Conservation (phyloP, 2,113 vertebrate species). For the Festucalex cinctus region DNA sequence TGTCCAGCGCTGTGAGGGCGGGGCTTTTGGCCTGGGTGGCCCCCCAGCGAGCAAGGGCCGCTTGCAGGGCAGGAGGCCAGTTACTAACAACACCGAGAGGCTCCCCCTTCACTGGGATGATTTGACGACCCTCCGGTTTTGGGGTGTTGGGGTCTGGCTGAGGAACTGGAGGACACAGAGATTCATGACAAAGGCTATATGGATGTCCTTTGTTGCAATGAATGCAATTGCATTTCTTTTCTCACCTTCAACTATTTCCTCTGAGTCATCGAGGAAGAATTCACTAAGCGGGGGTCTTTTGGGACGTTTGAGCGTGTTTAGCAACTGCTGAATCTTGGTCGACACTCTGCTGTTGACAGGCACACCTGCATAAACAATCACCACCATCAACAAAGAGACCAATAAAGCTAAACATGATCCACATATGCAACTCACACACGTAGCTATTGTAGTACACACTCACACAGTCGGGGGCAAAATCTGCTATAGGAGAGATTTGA, state of each 20-base stretch:
- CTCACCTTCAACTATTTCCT: slow-evolving; percentile 96
- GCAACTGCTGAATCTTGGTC: slow-evolving; percentile 96
- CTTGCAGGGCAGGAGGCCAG: slow-evolving; percentile 95
- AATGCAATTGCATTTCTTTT: background rate
- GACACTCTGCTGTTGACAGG: slow-evolving; percentile 93
- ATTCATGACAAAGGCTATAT: background rate
- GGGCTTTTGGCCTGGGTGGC: slow-evolving; percentile 93
- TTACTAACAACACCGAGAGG: slow-evolving; percentile 95
- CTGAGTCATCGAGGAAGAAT: slow-evolving; percentile 93
- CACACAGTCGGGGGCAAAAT: slow-evolving; percentile 34
- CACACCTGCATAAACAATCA: slow-evolving; percentile 78
- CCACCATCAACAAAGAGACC: slow-evolving; percentile 22
- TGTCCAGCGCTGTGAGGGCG: slow-evolving; percentile 88
- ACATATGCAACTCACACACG: slow-evolving; percentile 37
- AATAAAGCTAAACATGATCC: slow-evolving; percentile 10
- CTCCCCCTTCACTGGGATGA: slow-evolving; percentile 94
- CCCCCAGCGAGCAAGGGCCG: slow-evolving; percentile 93
- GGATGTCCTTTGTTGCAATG: background rate
- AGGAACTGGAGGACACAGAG: slow-evolving; percentile 74
- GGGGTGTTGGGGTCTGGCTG: slow-evolving; percentile 95
- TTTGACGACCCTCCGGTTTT: slow-evolving; percentile 92
- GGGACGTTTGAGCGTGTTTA: slow-evolving; percentile 96
- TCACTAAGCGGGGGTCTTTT: slow-evolving; percentile 93
- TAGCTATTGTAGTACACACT: slow-evolving; percentile 15
- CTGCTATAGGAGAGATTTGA: slow-evolving; percentile 50